These are phyloP conservation scores for Hydropsyche betteni DNA, from an alignment of 2,888 invertebrate genomes.

Conservation along the genomic window DNA sequence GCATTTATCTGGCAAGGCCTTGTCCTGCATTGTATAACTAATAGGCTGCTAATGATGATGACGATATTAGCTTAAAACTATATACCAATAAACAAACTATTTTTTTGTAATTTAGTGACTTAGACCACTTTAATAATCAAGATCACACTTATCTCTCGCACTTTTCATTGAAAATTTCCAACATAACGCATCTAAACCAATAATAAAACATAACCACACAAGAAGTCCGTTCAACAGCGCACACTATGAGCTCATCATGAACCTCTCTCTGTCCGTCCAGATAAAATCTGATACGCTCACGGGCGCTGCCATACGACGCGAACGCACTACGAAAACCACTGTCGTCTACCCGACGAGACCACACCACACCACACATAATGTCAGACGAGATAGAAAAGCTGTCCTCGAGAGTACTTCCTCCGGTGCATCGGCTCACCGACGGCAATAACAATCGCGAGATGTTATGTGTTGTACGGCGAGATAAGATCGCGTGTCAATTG, in stretches of 20 bases:
- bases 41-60: too few relatives aligned
- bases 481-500: conserved; percentile 37
- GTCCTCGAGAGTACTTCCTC: neutral
- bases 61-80: too few relatives aligned
- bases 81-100: too few relatives aligned
- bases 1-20: too few relatives aligned
- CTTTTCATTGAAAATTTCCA: too few relatives aligned
- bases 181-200: too few relatives aligned
- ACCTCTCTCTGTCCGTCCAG: conserved; percentile 43
- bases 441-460: conserved; percentile 42
- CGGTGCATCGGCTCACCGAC: neutral
- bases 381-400: neutral
- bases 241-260: conserved; percentile 45
- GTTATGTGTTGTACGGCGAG: conserved; percentile 33
- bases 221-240: conserved; percentile 40
- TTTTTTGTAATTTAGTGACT: too few relatives aligned
- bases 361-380: too few relatives aligned
- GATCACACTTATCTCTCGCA: too few relatives aligned
- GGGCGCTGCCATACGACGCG: conserved; percentile 31
- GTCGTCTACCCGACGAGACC: too few relatives aligned
- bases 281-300: conserved; percentile 40
- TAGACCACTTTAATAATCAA: too few relatives aligned
- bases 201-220: conserved; percentile 1
- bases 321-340: neutral
- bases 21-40: too few relatives aligned